Base-by-base conservation (phyloP, 1,140 invertebrate species). In the Camponotus pennsylvanicus region DNA sequence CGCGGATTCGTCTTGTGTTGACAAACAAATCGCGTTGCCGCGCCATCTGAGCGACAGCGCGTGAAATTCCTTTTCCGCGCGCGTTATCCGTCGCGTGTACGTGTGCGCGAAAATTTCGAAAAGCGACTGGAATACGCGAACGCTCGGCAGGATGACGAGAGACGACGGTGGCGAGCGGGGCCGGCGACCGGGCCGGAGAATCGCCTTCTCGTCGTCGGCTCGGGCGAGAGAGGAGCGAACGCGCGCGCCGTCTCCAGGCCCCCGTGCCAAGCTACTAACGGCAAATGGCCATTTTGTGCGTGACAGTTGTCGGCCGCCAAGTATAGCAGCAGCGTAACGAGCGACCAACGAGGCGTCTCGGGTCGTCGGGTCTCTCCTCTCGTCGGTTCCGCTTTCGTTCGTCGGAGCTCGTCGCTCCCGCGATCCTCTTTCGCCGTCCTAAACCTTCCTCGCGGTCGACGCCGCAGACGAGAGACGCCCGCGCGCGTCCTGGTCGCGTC, bases 211-310 rank as follows among this genome's bases (percentile, higher is more conserved):
- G 70, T 42, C 18, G 34, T 79, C 76, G 71, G 21, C 57, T 40
- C 64, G 66, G 34, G 18, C 55, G 59, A 75, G 73, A 88, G 83
- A 78, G 77, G 75, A 77, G 55, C 37, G 70, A 64, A 88, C 70
- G 55, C 73, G 64, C 79, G 79, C 79, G 94, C 93, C 93, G 92
- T 92, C 92, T 91, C 79, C 80, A 90, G 94, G 90, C 86, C 63
- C 90, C 77, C 80, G 76, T 86, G 76, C 71, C 90, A 95, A 94
- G 93, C 94, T 94, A 88, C 92, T 94, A 95, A 95, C 95, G 95
- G 94, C 94, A 92, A 93, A 95, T 95, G 89, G 95, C 95, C 95
- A 95, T 95, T 95, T 95, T 95, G 94, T 95, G 94, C 92, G 93
- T 95, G 94, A 95, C 95, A 95, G 94, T 93, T 95, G 93, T 88